Percentiles rank a stretch among this genome's conserved stretches.
Evolutionary conservation across 2,797 vertebrate genomes (phyloP).

Genomic region (Phaenicophaeus curvirostris): DNA sequence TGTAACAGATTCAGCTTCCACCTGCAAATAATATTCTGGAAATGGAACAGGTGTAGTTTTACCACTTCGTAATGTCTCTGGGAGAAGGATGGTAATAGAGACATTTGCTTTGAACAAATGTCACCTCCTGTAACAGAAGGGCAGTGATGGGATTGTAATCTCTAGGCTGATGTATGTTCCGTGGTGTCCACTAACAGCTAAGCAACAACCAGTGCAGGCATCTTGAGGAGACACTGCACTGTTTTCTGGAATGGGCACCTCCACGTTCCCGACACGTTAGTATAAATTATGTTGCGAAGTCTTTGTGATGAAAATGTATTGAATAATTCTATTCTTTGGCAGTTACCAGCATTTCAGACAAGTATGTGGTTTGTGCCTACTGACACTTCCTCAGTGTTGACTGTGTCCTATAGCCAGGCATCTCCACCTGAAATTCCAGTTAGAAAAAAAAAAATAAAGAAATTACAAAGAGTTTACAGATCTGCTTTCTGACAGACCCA

Average conservation of each 20-base stretch:
- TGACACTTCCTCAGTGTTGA: background rate
- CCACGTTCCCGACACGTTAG: background rate
- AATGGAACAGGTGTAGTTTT: background rate
- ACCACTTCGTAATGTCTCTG: background rate
- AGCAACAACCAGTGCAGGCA: background rate
- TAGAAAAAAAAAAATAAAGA: background rate
- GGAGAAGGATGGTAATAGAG: background rate
- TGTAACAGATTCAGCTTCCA: background rate
- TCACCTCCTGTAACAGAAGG: constrained; percentile 14
- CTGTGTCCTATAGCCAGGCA: background rate
- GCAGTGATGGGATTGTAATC: background rate
- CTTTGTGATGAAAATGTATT: background rate
- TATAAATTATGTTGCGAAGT: background rate
- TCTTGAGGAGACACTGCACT: background rate
- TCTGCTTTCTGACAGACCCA: too few relatives aligned
- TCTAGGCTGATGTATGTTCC: background rate
- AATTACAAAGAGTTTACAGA: too few relatives aligned
- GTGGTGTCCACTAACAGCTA: background rate
- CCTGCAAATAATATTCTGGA: background rate
- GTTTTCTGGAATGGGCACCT: background rate
- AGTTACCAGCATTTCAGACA: background rate
- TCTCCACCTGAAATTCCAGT: background rate
- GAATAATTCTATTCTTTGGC: background rate
- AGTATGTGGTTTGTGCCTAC: background rate
- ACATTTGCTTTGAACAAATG: constrained; percentile 11